Evolutionary conservation across 2,888 invertebrate genomes (phyloP), one percentile per base, ranked within the genome.

Genomic region (Crepidodera aurea): DNA sequence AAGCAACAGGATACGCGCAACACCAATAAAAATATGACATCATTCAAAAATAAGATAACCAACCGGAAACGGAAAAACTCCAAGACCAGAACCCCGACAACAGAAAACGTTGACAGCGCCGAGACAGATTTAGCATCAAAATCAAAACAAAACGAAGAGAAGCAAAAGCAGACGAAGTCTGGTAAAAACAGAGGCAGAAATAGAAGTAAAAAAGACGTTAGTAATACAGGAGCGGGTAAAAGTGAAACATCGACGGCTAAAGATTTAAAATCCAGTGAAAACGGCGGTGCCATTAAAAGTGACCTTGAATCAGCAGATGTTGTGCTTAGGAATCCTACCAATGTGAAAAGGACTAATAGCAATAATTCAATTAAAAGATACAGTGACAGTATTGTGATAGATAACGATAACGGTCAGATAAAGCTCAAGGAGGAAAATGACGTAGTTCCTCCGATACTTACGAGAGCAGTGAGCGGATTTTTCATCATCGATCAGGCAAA

Each of bases 31-130:
- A 69, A 78, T 75, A 79, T 79, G 77, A 79, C 80, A 74, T 78
- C 79, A 77, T 78, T 79, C 69, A 78, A 77, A 73, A 80, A 75
- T 71, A 80, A 80, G 76, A 80, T 80, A 72, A 79, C 78, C 46
- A 77, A 79, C 74, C 70, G 79, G 78, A 81, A 81, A 71, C 79
- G 77, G 72, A 79, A 79, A 73, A 76, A 71, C 65, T 70, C 75
- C 60, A 78, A 77, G 69, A 68, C 67, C 57, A 70, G 65, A 66
- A 66, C 66, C 54, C 56, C 66, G 51, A 32, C 50, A 50, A 59
- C 64, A 19, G 68, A 69, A 64, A 64, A 50, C 50, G 64, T 51
- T 60, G 65, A 61, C 60, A 65, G 68, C 60, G 50, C 19, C 19
- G 61, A 56, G 59, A 59, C 65, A 44, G 63, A 65, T 62, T 50